These are phyloP conservation scores for Garra rufa DNA, from an alignment of 2,113 vertebrate genomes.

Conservation along the genomic window DNA sequence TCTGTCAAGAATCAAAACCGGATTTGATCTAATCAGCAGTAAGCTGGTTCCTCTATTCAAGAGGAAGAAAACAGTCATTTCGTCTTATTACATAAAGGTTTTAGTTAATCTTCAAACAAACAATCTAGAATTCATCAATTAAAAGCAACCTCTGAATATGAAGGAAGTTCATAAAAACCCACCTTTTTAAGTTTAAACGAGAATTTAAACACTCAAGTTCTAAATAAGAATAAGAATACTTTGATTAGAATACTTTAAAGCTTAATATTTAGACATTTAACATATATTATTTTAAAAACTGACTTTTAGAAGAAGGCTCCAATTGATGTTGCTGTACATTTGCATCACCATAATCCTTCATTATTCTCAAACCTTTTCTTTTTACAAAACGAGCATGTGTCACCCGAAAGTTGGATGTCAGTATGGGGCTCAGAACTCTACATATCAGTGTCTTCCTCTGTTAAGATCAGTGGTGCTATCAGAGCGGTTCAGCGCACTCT, in stretches of 20 bases:
- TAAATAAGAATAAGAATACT: neutral
- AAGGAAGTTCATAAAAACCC: too few relatives aligned
- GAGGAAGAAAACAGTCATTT: neutral
- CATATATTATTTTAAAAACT: neutral
- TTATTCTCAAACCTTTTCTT: neutral
- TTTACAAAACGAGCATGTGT: neutral
- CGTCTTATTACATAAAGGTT: neutral
- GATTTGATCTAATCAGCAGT: neutral
- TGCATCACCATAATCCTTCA: neutral
- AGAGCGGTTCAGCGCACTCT: constrained; percentile 30
- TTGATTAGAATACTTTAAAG: neutral
- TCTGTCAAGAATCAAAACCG: neutral
- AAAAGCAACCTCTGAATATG: too few relatives aligned
- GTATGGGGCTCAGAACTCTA: constrained; percentile 3
- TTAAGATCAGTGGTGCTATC: constrained; percentile 21
- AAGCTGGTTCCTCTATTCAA: neutral
- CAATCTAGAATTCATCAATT: too few relatives aligned
- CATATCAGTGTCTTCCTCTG: constrained; percentile 27
- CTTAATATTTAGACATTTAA: neutral
- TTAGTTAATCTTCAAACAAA: too few relatives aligned
- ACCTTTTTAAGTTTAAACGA: too few relatives aligned
- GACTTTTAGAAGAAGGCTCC: neutral
- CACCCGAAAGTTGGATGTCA: constrained; percentile 7
- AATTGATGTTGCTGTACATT: neutral
- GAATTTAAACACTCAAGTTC: too few relatives aligned